Percentiles rank a stretch among this genome's conserved stretches.
Evolutionary conservation across 2,113 vertebrate genomes (phyloP).

Genomic region (Notiomystis cincta): DNA sequence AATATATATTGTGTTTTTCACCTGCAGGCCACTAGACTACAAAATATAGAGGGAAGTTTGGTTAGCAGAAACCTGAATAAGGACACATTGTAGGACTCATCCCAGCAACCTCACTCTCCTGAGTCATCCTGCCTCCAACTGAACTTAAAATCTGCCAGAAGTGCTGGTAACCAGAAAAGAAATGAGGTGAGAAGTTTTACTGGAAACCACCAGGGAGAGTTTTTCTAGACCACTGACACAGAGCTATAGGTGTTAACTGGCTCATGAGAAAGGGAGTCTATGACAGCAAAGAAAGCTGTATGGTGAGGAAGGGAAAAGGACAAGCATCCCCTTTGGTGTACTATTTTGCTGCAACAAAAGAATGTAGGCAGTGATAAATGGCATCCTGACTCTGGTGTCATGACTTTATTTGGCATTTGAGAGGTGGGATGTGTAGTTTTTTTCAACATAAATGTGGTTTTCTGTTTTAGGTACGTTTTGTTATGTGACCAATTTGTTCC

Average conservation of each 20-base stretch:
- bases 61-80: neutral
- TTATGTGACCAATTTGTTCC: neutral
- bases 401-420: neutral
- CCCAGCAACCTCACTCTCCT: neutral
- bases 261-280: neutral
- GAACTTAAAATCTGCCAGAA: neutral
- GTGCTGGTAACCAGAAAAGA: neutral
- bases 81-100: neutral
- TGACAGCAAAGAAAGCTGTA: neutral
- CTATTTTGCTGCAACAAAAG: neutral
- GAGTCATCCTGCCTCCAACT: fast-evolving
- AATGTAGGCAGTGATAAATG: neutral
- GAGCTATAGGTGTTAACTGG: neutral
- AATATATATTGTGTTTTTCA: neutral
- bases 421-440: neutral
- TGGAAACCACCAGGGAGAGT: neutral
- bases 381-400: neutral
- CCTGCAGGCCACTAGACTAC: neutral
- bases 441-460: neutral
- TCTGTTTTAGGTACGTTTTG: neutral
- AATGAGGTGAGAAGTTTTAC: neutral
- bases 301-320: neutral
- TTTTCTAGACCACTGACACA: neutral
- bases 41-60: neutral
- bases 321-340: neutral